These are phyloP conservation scores for Archips crataeganus DNA, from an alignment of 2,888 invertebrate genomes.

Conservation along the genomic window DNA sequence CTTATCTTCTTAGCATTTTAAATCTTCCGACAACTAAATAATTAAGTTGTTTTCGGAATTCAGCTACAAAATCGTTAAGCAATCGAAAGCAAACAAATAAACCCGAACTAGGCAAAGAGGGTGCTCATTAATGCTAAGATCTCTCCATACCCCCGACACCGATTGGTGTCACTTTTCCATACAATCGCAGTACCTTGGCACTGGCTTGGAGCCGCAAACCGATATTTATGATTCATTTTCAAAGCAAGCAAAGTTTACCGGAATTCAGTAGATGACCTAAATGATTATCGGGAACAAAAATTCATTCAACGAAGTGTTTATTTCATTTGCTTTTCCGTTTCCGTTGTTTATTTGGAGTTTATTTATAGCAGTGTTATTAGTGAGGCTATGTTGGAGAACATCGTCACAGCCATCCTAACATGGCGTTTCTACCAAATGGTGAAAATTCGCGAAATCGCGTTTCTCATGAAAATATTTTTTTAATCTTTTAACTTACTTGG, in stretches of 20 bases:
- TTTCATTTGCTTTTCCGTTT: slow-evolving; percentile 10
- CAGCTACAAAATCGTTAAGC: slow-evolving; percentile 4
- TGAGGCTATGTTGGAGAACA: not conserved
- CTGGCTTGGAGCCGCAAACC: not conserved
- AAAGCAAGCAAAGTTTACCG: slow-evolving; percentile 14
- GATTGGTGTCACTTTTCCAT: not conserved
- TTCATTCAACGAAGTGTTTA: slow-evolving; percentile 21
- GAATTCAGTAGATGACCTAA: slow-evolving; percentile 20
- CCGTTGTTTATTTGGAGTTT: slow-evolving; percentile 21
- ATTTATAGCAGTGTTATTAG: not conserved
- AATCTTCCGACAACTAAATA: not conserved
- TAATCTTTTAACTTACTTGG: no score
- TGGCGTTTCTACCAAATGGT: no score
- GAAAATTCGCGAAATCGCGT: no score
- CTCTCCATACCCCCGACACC: slow-evolving; percentile 2
- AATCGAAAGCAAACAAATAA: slow-evolving; percentile 1
- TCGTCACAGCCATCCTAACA: no score
- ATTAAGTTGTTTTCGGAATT: not conserved
- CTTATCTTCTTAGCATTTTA: not conserved
- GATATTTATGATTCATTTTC: slow-evolving; percentile 19
- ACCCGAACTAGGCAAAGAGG: slow-evolving; percentile 2
- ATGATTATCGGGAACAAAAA: slow-evolving; percentile 26
- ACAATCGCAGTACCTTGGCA: not conserved
- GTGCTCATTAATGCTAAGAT: not conserved
- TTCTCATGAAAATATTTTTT: no score